Percentiles rank a stretch among this genome's conserved stretches.
phyloP scores from a whole-genome alignment of 2,113 vertebrate species.

The Podarcis cretensis region DNA sequence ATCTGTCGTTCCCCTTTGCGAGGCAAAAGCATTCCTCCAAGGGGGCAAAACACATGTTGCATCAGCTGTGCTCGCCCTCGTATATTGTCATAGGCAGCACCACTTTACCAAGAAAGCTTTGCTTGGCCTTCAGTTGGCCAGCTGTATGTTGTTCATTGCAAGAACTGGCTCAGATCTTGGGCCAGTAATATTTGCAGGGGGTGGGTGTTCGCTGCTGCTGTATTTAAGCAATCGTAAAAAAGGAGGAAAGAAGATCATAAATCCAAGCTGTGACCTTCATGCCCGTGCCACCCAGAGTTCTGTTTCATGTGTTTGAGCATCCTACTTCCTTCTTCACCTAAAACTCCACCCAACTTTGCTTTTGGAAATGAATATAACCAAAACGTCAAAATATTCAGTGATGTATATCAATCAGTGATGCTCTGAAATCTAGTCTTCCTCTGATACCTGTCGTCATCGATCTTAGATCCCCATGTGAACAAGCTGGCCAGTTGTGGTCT shows the following conservation, averaged over 20 bases:
- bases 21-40: not conserved
- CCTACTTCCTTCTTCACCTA: not conserved
- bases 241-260: constrained; percentile 54
- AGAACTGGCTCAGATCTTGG: constrained; percentile 54
- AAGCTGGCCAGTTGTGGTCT: too few relatives aligned
- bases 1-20: constrained; percentile 29
- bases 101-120: constrained; percentile 49
- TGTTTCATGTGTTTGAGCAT: not conserved
- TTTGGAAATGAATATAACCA: not conserved
- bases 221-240: constrained; percentile 53
- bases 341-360: not conserved
- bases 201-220: constrained; percentile 46
- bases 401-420: not conserved
- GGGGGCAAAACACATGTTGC: not conserved
- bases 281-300: not conserved
- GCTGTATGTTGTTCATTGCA: constrained; percentile 44
- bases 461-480: not conserved
- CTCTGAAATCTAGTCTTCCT: not conserved
- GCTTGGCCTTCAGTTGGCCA: constrained; percentile 57
- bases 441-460: not conserved
- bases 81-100: not conserved
- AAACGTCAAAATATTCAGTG: not conserved
- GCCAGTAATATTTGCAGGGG: constrained; percentile 44
- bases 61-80: not conserved
- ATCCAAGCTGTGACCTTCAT: not conserved